phyloP scores from a whole-genome alignment of 2,113 vertebrate species.

The Rhadina sibilatrix region DNA sequence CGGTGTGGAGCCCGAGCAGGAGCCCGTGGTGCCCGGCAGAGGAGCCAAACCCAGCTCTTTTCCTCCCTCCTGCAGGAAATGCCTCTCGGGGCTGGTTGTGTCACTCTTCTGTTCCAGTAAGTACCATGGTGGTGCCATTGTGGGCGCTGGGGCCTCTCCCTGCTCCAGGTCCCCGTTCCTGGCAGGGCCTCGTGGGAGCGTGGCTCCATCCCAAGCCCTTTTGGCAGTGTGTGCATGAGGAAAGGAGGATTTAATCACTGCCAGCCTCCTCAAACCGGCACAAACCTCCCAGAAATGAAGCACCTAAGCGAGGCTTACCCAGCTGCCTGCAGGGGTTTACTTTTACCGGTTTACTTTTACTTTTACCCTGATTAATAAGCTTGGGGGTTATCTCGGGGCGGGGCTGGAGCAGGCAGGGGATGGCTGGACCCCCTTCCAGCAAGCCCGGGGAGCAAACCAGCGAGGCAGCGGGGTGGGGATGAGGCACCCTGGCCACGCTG shows the following conservation, averaged over 20 bases:
- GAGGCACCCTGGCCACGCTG: rapidly evolving
- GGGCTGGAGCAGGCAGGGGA: neutral
- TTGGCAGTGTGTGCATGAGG: rapidly evolving
- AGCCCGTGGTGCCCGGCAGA: rapidly evolving
- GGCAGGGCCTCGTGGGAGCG: rapidly evolving
- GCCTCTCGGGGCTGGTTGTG: conserved; percentile 54
- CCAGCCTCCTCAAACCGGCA: neutral
- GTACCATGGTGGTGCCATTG: neutral
- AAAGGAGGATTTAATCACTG: neutral
- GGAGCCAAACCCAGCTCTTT: neutral
- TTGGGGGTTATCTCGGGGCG: rapidly evolving
- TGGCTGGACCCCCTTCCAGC: neutral
- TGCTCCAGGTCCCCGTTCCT: rapidly evolving
- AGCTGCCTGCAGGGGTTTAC: neutral
- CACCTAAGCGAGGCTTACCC: neutral
- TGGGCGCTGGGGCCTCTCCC: rapidly evolving
- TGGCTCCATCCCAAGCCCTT: neutral
- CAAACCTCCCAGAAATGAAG: neutral
- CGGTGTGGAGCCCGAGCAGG: rapidly evolving
- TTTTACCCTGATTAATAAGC: neutral
- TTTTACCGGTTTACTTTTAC: neutral
- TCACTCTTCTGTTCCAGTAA: conserved; percentile 71
- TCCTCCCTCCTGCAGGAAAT: conserved; percentile 56
- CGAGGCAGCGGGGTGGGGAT: neutral
- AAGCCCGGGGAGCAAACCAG: neutral